Evolutionary conservation across 2,888 invertebrate species (phyloP), one percentile per base, ranked within the genome.

Genomic region (Rhyacophila evoluta): DNA sequence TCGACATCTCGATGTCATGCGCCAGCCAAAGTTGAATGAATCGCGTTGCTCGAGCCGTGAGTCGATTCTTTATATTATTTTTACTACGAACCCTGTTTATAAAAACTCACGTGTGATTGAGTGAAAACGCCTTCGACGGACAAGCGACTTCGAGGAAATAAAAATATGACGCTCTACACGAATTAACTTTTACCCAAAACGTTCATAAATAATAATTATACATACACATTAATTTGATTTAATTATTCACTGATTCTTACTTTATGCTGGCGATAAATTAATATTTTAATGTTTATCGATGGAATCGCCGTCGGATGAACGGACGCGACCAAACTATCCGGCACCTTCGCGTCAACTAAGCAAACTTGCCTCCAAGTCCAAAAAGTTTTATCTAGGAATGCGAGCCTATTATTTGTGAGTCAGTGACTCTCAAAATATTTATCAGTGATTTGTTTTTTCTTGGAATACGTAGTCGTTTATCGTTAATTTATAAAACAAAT

Each of bases 381-480:
- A 82, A 81, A 82, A 79, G 74, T 81, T 82, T 82, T 82, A 82
- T 82, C 82, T 82, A 82, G 82, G 82, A 82, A 82, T 82, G 82
- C 77, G 81, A 74, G 78, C 78, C 55, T 55, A 55, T 55, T 55
- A 55, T 55, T 55, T 55, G 55, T 55, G 55, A 55, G 55, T 55
- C 55, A 55, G 55, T 55, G 55, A 55, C 55, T 55, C 55, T 55
- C 55, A 55, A 55, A 55, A 55, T 33, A 33, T 55, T 55, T 55
- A 55, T 55, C 19, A 25, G 19, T 55, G 55, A 55, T 19, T 55
- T 19, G 19, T 25, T 25, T 25, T 55, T 55, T 55, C 55, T 15
- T 25, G 19, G 55, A 55, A 55, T n/a, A 2, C 6, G 15, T 41
- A 41, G 15, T 5, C 2, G 15, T 19, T 1, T 41, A 55, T 55